Base-by-base conservation (phyloP, 2,113 vertebrate genomes). In the Alectura lathami region DNA sequence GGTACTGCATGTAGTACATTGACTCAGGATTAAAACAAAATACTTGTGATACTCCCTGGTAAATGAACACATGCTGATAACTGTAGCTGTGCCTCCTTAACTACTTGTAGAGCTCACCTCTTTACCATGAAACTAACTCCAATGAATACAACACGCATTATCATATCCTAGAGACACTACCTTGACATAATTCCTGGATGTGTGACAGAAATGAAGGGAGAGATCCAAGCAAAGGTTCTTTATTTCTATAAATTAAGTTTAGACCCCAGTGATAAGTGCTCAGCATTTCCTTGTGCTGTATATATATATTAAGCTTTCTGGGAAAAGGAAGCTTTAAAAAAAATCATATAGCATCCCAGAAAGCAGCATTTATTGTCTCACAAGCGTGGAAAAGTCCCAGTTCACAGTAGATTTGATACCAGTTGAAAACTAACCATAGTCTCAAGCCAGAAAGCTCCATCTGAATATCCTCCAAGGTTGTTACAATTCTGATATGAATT, bases 311-410 rank as follows among this genome's bases (percentile, higher is more conserved):
- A 63, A 86, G n/a, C 23, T 88, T 88, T 59, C 43, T 75, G 48
- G 21, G 57, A 56, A 86, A 75, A 15, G 70, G 23, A 80, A 83
- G 30, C 47, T 64, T 83, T 42, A 43, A 48, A 34, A 48, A 34
- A 83, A 66, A 60, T 36, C 29, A 4, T 6, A 1, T 23, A 82
- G 43, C 36, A 73, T 53, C 63, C 36, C 3, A 54, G 74, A 38
- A 88, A 89, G 60, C 27, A 86, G 38, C 29, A 51, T 86, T 91
- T 95, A 77, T 94, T 86, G 63, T 94, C 69, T 93, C 24, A 56
- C 29, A 79, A 47, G 13, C 66, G 73, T 64, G 45, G 66, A 95
- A 82, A 84, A 87, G 17, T 87, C 57, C 66, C 80, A 95, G 17
- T 38, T 70, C 29, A 53, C 36, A 69, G 56, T 34, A 76, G 82